These are phyloP conservation scores for Spizella passerina DNA, from an alignment of 2,797 vertebrate species.

Conservation along the genomic window DNA sequence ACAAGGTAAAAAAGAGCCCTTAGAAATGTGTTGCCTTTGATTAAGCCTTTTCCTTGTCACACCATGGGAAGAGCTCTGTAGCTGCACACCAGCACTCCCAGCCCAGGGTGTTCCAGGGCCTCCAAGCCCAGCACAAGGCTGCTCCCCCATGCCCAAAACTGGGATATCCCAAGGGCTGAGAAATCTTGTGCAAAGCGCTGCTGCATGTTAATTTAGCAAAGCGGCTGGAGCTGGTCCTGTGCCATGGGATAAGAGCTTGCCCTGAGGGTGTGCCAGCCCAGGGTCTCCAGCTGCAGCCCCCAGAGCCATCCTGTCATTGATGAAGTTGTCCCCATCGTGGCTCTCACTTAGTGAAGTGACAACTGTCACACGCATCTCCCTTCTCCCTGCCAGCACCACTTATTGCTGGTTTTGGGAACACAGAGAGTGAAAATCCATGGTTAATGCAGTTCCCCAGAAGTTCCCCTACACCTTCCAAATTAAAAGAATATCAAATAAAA, in stretches of 20 bases:
- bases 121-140: neutral
- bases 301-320: rapidly evolving
- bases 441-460: neutral
- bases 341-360: neutral
- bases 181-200: neutral
- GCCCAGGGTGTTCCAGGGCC: neutral
- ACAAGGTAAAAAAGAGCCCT: neutral
- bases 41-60: neutral
- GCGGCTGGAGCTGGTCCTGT: neutral
- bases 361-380: neutral
- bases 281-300: neutral
- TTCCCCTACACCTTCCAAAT: neutral
- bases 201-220: neutral
- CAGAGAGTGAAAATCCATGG: neutral
- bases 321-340: neutral
- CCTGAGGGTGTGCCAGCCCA: neutral
- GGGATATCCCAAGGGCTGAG: neutral
- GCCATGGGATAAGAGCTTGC: neutral
- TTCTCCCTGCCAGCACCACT: neutral
- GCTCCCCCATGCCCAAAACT: neutral
- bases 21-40: neutral
- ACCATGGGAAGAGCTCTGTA: neutral
- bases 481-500: neutral
- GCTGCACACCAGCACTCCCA: neutral
- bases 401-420: neutral